A percentile compares a stretch with the other conserved stretches of the same genome.
phyloP scores from a whole-genome alignment of 37 sponge, comb jelly and placozoan species.

The Cliona cf. orientalis region DNA sequence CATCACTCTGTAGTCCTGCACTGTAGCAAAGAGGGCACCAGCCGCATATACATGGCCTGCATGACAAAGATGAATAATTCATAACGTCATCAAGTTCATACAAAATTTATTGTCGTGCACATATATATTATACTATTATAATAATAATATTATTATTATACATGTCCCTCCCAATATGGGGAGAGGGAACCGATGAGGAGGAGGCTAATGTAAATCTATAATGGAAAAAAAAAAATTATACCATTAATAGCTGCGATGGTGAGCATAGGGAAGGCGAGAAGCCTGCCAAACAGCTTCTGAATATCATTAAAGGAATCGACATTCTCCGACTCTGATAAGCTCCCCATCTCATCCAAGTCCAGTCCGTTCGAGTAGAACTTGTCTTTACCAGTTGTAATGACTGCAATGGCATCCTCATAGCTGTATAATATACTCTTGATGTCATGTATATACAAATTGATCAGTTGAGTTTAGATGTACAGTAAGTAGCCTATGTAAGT shows the following conservation, averaged over 20 bases:
- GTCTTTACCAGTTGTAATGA: slow-evolving; percentile 73
- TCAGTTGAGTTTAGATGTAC: no score
- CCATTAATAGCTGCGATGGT: slow-evolving; percentile 86
- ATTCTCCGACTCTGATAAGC: not conserved
- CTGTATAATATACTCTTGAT: slow-evolving; percentile 9
- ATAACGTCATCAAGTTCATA: no score
- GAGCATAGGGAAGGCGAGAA: slow-evolving; percentile 67
- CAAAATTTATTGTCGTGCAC: no score
- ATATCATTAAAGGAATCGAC: not conserved
- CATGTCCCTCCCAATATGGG: no score
- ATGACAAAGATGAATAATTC: not conserved
- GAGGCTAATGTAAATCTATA: not conserved
- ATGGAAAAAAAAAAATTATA: not conserved
- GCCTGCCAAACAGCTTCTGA: slow-evolving; percentile 29
- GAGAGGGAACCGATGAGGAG: no score
- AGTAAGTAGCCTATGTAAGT: no score
- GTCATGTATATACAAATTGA: not conserved
- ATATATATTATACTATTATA: not conserved
- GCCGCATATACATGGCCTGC: slow-evolving; percentile 82
- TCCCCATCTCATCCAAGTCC: slow-evolving; percentile 40
- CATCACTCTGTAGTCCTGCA: slow-evolving; percentile 82
- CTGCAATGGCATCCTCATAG: slow-evolving; percentile 47
- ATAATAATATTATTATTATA: not conserved
- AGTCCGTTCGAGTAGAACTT: slow-evolving; percentile 75
- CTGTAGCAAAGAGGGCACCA: slow-evolving; percentile 71